Percentiles rank a stretch among this genome's conserved stretches.
Evolutionary conservation across 2,113 vertebrate species (phyloP).

Genomic region (Callaeas wilsoni): DNA sequence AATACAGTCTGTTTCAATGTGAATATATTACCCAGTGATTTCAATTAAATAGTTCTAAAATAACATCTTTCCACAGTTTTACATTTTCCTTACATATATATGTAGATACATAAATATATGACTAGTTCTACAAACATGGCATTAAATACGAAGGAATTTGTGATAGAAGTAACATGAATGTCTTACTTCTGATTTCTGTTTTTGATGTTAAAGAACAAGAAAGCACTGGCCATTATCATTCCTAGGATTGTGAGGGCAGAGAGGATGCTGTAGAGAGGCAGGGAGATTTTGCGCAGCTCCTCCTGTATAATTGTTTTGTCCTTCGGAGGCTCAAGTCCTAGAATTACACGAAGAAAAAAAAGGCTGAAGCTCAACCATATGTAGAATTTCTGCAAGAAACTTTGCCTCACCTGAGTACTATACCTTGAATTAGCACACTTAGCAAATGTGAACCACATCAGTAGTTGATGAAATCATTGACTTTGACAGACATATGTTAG

Average conservation of each 20-base stretch:
- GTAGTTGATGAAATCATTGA: background rate
- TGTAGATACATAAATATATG: too few species aligned
- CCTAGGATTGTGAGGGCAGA: slow-evolving; percentile 95
- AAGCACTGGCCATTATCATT: slow-evolving; percentile 97
- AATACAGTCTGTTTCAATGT: background rate
- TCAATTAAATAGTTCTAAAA: slow-evolving; percentile 1
- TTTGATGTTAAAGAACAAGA: slow-evolving; percentile 99
- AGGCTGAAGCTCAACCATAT: background rate
- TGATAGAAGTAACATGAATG: background rate
- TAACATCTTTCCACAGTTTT: background rate
- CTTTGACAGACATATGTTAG: background rate
- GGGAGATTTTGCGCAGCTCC: slow-evolving; percentile 93
- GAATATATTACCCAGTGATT: background rate
- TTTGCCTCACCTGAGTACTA: background rate
- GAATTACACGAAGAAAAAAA: slow-evolving; percentile 8
- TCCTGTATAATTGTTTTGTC: slow-evolving; percentile 92
- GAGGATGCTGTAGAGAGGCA: slow-evolving; percentile 98
- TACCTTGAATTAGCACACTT: background rate
- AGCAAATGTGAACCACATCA: background rate
- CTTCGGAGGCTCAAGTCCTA: slow-evolving; percentile 92
- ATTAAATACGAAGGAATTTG: background rate
- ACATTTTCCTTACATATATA: background rate
- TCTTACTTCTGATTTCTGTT: slow-evolving; percentile 98
- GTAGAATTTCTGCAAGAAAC: background rate
- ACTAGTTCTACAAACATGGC: background rate